Base-by-base conservation (phyloP, 2,888 invertebrate species). In the Azorinus chamasolen region DNA sequence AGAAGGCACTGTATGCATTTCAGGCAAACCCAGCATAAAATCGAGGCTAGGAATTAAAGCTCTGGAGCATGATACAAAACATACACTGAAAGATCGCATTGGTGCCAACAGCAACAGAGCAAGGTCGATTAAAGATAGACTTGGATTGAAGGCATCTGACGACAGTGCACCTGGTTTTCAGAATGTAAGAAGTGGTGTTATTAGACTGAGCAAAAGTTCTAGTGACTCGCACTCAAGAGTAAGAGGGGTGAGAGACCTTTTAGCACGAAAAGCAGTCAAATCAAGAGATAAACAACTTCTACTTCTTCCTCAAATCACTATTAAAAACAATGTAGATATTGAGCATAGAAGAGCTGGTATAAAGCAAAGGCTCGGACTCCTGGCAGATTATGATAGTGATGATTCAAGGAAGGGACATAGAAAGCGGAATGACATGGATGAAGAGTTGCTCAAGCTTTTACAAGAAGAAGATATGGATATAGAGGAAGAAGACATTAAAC, bases 21-120 rank as follows among this genome's bases (percentile, higher is more conserved):
- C 72, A 79, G 79, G 46, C 4, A 79, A 75, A 32, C 55, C 64
- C 12, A 72, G 57, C 43, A 72, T 79, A 22, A 79, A 79, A 45
- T 79, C 79, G 2, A 37, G 79, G 39, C 54, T 79, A 6, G 79
- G 79, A 32, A n/a, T 79, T 27, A 71, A 72, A 57, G 59, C 79
- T 18, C 55, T 45, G 1, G 55, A 54, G n/a, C 51, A 68, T 4
- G 27, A 63, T 14, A 32, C 64, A 18, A 22, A 50, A 37, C 64
- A 66, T 20, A 50, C 62, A 32, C 27, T 27, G 22, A 66, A 50
- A 51, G 62, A 62, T 22, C 39, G 41, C 10, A 18, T 45, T 16
- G 64, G 51, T 6, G 63, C n/a, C 39, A 51, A n/a, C 16, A 3
- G 32, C 16, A 51, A 20, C 39, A 22, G 39, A 18, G 50, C 57